Evolutionary conservation across 2,113 vertebrate genomes (phyloP).

Genomic region (Plestiodon gilberti): DNA sequence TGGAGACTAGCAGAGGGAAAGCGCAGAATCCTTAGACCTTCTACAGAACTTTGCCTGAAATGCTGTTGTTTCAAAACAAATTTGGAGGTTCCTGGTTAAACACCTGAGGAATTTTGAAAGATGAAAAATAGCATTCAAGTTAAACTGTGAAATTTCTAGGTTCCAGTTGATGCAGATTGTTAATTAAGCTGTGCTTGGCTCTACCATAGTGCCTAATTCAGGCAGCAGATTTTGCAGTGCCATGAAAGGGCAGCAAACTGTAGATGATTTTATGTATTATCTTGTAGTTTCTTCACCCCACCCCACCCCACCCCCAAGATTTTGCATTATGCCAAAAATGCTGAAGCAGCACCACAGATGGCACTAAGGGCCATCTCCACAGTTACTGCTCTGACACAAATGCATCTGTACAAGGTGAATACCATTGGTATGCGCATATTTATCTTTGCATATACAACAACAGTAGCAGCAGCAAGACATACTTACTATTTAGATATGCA

Average conservation of each 20-base stretch:
- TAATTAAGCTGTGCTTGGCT: neutral
- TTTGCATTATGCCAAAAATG: neutral
- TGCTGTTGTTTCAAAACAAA: neutral
- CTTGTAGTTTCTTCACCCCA: neutral
- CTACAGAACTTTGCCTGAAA: neutral
- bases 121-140: neutral
- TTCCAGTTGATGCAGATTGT: too few relatives aligned
- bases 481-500: slow-evolving; percentile 64
- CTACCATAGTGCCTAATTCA: neutral
- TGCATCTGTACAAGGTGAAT: slow-evolving; percentile 44
- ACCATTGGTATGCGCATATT: slow-evolving; percentile 72
- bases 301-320: neutral
- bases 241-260: neutral
- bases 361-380: slow-evolving; percentile 21
- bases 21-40: neutral
- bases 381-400: slow-evolving; percentile 61
- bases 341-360: slow-evolving; percentile 49
- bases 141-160: neutral
- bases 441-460: slow-evolving; percentile 58
- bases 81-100: neutral
- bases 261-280: neutral
- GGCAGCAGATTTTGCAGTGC: neutral
- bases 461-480: slow-evolving; percentile 50
- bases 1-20: neutral
- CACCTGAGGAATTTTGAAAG: neutral